Evolutionary conservation across 1,140 invertebrate species (phyloP), one percentile per base, ranked within the genome.

Genomic region (Phortica variegata): DNA sequence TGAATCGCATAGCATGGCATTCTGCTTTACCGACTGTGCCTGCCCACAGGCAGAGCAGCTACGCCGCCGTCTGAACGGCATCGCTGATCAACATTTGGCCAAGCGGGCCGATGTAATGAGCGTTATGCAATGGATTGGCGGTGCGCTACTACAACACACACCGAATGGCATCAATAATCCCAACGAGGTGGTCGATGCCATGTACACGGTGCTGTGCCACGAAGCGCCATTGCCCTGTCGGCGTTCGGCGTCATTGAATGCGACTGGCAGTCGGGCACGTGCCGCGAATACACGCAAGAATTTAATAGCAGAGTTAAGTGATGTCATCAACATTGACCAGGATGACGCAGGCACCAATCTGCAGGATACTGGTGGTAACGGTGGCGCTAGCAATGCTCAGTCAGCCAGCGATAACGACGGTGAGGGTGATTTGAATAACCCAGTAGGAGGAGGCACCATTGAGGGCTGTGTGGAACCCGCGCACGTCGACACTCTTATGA

Each of bases 201-300:
- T 95, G 10, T 75, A 93, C 26, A 85, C 87, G 0, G 90, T 91
- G 60, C 80, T 90, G 3, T 97, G 93, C 69, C 93, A 95, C 60
- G 84, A 86, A 16, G 84, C 86, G 6, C 78, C 82, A 1, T 72
- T 94, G 17, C 91, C 91, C 0, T 95, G 91, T 46, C 63, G 80
- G 0, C 23, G 23, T 23, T 10, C 48, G 43, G 1, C 49, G 58
- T 10, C 76, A 70, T n/a, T n/a, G n/a, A n/a, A n/a, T n/a, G n/a
- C n/a, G n/a, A n/a, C n/a, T 36, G 40, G 20, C 10, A 46, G 40
- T n/a, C 37, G 45, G 9, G 38, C n/a, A 40, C 15, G 18, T 18
- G n/a, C 46, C 1, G 43, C 46, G 1, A 77, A 46, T 54, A 69
- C 54, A 19, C 42, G 21, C 4, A 69, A 62, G 51, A 68, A 54